Base-by-base conservation (phyloP, 2,888 invertebrate species). In the Catocala sponsa region DNA sequence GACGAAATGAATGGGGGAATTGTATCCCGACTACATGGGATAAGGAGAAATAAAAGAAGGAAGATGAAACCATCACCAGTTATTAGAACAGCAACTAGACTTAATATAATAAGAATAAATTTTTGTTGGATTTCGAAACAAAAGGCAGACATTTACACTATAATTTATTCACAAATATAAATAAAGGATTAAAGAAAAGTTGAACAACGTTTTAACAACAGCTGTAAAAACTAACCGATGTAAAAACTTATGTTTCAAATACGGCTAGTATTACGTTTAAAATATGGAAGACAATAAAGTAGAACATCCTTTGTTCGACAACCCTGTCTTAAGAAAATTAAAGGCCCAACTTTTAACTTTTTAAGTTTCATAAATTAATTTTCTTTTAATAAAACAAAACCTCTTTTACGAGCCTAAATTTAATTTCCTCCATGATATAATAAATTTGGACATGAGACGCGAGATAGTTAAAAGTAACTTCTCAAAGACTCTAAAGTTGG, bases 331-430 rank as follows among this genome's bases (percentile, higher is more conserved):
- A 41, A 11, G 41, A 66, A 69, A 65, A 74, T 55, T 62, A 51
- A 59, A 65, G 41, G 12, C 12, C 38, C 44, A 51, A 33, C 51
- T 48, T 54, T 25, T 25, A 64, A 67, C 59, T 71, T 38, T 38
- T 71, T 54, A 46, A 61, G 57, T 66, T 67, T 25, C 41, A 48
- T 38, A 55, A 71, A 74, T 69, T 60, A 62, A 74, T 68, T 72
- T 68, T 61, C 58, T 56, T 63, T 56, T 59, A 53, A 54, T 61
- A 63, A 66, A 64, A 63, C 42, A 25, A 46, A 63, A 65, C 61
- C 52, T 68, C 51, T 56, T 53, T 62, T 46, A 53, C 32, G 48
- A 10, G 6, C 6, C 13, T 13, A 64, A 74, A 68, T 67, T 66
- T 58, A 68, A 68, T 73, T 67, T 63, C 64, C 63, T 63, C 59